phyloP scores from a whole-genome alignment of 2,888 invertebrate species.

The Bembecia ichneumoniformis region DNA sequence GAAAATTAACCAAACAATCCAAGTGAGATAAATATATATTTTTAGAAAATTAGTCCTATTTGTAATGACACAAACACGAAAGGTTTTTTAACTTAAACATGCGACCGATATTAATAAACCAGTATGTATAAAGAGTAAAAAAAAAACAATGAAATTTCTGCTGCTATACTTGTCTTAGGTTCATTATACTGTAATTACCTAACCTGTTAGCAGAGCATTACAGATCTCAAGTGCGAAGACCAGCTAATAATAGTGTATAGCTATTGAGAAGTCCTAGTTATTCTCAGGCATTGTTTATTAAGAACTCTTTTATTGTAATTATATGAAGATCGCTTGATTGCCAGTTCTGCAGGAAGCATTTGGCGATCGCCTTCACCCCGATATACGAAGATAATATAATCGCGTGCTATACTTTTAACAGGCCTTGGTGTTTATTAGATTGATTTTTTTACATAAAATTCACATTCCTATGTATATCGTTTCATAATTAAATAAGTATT shows the following conservation, averaged over 20 bases:
- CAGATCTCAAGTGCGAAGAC: not conserved
- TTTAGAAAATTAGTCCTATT: no score
- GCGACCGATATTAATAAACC: not conserved
- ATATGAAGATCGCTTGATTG: slow-evolving; percentile 14
- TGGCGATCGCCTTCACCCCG: slow-evolving; percentile 50
- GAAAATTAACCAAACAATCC: no score
- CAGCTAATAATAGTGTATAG: no score
- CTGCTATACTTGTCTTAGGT: not conserved
- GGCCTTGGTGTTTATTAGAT: slow-evolving; percentile 27
- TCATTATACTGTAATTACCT: not conserved
- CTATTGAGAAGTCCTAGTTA: no score
- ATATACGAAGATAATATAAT: slow-evolving; percentile 30
- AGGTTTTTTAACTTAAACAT: no score
- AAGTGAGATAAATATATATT: no score
- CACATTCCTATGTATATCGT: not conserved
- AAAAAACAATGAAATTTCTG: not conserved
- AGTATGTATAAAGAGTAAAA: not conserved
- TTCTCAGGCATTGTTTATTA: not conserved
- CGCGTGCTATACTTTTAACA: slow-evolving; percentile 31
- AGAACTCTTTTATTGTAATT: slow-evolving; percentile 1
- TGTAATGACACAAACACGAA: no score
- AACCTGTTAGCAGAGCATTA: not conserved
- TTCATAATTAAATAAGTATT: no score
- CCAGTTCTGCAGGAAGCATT: slow-evolving; percentile 34
- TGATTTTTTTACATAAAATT: slow-evolving; percentile 1